Conservation (phyloP, 2,888 invertebrate genomes). For the Amblyteles armatorius region DNA sequence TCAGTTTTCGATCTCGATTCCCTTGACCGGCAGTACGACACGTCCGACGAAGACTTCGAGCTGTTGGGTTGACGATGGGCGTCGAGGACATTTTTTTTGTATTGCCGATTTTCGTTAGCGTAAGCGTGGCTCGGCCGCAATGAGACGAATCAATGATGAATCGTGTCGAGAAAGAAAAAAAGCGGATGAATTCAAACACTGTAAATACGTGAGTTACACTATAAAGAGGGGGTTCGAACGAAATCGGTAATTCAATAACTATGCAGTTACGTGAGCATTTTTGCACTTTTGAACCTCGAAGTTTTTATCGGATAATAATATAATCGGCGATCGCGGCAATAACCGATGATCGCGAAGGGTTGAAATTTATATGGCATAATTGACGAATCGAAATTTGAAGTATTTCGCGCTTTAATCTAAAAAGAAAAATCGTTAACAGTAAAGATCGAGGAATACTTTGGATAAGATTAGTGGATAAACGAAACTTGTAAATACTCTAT, state of each 20-base stretch:
- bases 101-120: constrained; percentile 30
- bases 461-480: constrained; percentile 37
- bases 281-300: constrained; percentile 54
- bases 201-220: constrained; percentile 58
- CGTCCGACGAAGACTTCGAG: constrained; percentile 94
- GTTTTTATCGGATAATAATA: constrained; percentile 40
- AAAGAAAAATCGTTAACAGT: constrained; percentile 20
- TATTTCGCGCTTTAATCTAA: constrained; percentile 13
- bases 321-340: constrained; percentile 1
- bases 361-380: constrained; percentile 27
- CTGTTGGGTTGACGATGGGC: constrained; percentile 88
- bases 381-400: constrained; percentile 26
- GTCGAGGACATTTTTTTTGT: constrained; percentile 26
- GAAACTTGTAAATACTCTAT: constrained; percentile 63
- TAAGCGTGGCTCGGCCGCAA: constrained; percentile 3
- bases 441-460: constrained; percentile 31
- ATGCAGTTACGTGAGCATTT: constrained; percentile 30
- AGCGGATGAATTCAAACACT: constrained; percentile 39
- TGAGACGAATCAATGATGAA: constrained; percentile 17
- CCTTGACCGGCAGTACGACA: constrained; percentile 88
- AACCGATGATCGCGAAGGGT: neutral
- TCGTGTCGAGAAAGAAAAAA: neutral
- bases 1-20: constrained; percentile 87
- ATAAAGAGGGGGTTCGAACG: constrained; percentile 27
- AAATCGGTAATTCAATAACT: constrained; percentile 35